These are phyloP conservation scores for Diadumene lineata DNA, from an alignment of 92 coral and sea anemone species.

Conservation along the genomic window DNA sequence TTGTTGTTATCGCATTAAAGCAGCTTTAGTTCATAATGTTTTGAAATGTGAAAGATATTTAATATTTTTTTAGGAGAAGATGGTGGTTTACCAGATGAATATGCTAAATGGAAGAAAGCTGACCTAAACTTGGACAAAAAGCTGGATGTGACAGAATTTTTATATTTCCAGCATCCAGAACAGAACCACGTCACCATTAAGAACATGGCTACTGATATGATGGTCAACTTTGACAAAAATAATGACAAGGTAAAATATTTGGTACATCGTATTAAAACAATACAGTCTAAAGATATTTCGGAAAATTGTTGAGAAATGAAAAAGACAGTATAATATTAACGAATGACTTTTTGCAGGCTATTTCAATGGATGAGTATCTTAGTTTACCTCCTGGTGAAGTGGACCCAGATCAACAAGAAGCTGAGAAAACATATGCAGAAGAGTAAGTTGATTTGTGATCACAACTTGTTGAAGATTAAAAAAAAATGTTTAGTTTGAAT, in stretches of 20 bases:
- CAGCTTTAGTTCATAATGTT: too few relatives aligned
- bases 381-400: slow-evolving; percentile 93
- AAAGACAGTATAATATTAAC: too few relatives aligned
- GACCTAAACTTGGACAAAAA: slow-evolving; percentile 76
- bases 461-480: too few relatives aligned
- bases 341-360: slow-evolving; percentile 38
- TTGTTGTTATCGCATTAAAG: not conserved
- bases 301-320: too few relatives aligned
- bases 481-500: too few relatives aligned
- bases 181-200: slow-evolving; percentile 79
- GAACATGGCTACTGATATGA: slow-evolving; percentile 85
- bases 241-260: slow-evolving; percentile 89
- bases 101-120: slow-evolving; percentile 70
- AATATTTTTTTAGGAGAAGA: slow-evolving; percentile 52
- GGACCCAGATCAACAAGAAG: slow-evolving; percentile 73
- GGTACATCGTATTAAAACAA: too few relatives aligned
- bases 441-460: slow-evolving; percentile 82
- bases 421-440: slow-evolving; percentile 70
- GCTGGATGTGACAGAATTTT: slow-evolving; percentile 75
- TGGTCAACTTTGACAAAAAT: slow-evolving; percentile 75
- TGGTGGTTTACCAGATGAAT: slow-evolving; percentile 71
- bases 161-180: slow-evolving; percentile 93
- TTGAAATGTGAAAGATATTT: too few relatives aligned
- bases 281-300: too few relatives aligned
- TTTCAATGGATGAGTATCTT: slow-evolving; percentile 78